These are phyloP conservation scores for Eira barbara DNA, from an alignment of 2,113 vertebrate genomes.

Conservation along the genomic window DNA sequence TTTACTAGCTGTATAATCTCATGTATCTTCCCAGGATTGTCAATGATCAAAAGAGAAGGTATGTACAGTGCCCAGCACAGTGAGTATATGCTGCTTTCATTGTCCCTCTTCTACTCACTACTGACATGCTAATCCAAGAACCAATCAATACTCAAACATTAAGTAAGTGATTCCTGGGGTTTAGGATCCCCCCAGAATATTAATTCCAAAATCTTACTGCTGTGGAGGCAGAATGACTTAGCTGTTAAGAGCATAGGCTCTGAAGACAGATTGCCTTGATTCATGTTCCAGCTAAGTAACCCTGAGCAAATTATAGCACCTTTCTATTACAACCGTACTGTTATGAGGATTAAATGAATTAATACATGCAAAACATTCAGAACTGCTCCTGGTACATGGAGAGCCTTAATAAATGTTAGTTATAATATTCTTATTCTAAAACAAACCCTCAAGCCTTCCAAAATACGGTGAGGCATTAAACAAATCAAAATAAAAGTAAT, in stretches of 20 bases:
- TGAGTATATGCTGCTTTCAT: not conserved
- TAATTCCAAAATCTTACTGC: conserved; percentile 46
- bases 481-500: conserved; percentile 34
- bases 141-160: conserved; percentile 24
- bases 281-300: not conserved
- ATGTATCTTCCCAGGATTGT: not conserved
- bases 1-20: not conserved
- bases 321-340: not conserved
- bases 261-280: not conserved
- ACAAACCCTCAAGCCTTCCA: conserved; percentile 14
- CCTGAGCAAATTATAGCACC: not conserved
- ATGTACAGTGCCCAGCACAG: not conserved
- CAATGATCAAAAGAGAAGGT: not conserved
- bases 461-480: conserved; percentile 30
- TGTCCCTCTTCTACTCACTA: not conserved
- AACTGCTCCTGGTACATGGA: not conserved
- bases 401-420: conserved; percentile 5
- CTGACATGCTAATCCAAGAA: conserved; percentile 41
- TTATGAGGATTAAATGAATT: conserved; percentile 2
- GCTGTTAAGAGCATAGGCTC: not conserved
- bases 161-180: not conserved
- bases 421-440: conserved; percentile 39
- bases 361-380: not conserved
- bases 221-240: not conserved
- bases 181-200: not conserved